These are phyloP conservation scores for Smittia aterrima DNA, from an alignment of 2,888 invertebrate species.

Conservation along the genomic window DNA sequence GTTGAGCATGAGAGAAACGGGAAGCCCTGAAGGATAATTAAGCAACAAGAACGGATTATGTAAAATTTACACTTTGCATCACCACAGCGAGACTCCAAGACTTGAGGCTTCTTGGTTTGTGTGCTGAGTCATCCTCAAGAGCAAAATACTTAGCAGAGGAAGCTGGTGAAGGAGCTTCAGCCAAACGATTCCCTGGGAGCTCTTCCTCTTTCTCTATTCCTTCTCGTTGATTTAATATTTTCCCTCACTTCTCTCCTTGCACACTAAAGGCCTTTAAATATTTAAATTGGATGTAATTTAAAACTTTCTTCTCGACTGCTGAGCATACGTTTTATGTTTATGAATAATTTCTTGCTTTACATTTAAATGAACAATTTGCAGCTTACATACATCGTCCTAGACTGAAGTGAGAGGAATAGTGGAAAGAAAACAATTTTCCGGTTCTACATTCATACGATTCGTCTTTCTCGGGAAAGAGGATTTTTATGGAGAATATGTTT, in stretches of 20 bases:
- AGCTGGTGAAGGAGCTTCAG: constrained; percentile 2
- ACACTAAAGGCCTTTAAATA: constrained; percentile 17
- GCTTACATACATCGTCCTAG: neutral
- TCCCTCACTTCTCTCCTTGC: neutral
- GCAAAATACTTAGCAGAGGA: neutral
- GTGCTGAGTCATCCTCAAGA: neutral
- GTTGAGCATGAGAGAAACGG: neutral
- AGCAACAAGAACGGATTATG: constrained; percentile 37
- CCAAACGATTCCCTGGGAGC: constrained; percentile 7
- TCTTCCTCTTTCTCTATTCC: neutral
- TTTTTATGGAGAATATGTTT: too few relatives aligned
- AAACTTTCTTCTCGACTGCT: constrained; percentile 23
- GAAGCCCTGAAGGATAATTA: constrained; percentile 33
- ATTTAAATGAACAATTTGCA: neutral
- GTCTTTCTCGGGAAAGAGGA: too few relatives aligned
- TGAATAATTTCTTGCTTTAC: constrained; percentile 31
- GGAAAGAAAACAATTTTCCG: too few relatives aligned
- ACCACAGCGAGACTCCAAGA: neutral
- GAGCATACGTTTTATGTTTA: constrained; percentile 36
- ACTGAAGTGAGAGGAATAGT: too few relatives aligned
- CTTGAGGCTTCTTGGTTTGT: neutral
- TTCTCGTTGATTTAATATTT: constrained; percentile 36
- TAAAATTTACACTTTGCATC: constrained; percentile 22
- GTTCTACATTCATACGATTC: too few relatives aligned
- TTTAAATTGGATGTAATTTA: constrained; percentile 40